Evolutionary conservation across 2,113 vertebrate species (phyloP).

Genomic region (Henicopernis longicauda): DNA sequence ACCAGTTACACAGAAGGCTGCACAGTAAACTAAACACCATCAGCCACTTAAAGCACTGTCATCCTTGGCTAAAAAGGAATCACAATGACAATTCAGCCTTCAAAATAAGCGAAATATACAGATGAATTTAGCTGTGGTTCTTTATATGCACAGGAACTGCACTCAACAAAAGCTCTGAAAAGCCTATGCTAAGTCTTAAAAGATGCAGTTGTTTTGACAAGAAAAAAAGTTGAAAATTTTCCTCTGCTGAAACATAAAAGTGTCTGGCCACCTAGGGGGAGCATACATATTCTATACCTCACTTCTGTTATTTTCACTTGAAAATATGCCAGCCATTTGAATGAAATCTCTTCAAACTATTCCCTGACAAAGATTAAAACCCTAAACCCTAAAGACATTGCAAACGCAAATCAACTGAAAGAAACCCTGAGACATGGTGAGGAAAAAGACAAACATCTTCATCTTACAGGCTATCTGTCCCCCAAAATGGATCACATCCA

Average conservation of each 20-base stretch:
- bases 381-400: not conserved
- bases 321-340: not conserved
- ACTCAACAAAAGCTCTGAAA: not conserved
- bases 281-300: not conserved
- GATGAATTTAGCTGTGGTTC: not conserved
- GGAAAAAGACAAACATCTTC: not conserved
- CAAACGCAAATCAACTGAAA: not conserved
- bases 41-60: not conserved
- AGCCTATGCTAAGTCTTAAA: not conserved
- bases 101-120: not conserved
- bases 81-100: not conserved
- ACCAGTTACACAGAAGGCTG: not conserved
- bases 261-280: not conserved
- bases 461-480: not conserved
- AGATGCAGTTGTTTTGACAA: not conserved
- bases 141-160: not conserved
- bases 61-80: not conserved
- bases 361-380: not conserved
- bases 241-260: not conserved
- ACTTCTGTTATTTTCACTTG: not conserved
- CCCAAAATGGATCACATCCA: not conserved
- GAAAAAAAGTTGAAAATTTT: not conserved
- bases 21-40: not conserved
- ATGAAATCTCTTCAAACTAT: not conserved
- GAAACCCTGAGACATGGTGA: not conserved